Percentiles rank a stretch among this genome's conserved stretches.
These are phyloP conservation scores for Istiophorus platypterus DNA, from an alignment of 2,113 vertebrate genomes.

Conservation along the genomic window DNA sequence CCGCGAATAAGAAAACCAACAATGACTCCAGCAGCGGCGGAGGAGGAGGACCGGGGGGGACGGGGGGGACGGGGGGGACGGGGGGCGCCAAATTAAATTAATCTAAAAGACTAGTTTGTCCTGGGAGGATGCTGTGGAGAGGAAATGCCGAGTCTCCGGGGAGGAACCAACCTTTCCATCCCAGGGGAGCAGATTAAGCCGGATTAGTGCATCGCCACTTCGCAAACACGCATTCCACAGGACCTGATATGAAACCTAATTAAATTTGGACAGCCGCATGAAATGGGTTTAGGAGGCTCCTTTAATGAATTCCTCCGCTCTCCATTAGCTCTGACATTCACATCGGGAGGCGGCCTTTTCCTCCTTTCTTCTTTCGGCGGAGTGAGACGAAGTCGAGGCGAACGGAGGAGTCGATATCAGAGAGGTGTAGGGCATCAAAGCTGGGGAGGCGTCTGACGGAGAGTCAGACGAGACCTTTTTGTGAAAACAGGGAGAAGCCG, in stretches of 20 bases:
- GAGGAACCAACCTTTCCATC: constrained; percentile 50
- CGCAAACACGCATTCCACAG: constrained; percentile 30
- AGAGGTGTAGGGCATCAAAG: not conserved
- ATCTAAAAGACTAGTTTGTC: constrained; percentile 27
- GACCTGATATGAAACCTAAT: constrained; percentile 52
- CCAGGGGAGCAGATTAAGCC: constrained; percentile 36
- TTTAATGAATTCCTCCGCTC: constrained; percentile 36
- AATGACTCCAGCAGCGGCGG: constrained; percentile 15
- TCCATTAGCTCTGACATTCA: constrained; percentile 46
- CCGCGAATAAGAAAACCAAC: constrained; percentile 6
- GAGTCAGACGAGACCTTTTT: constrained; percentile 9
- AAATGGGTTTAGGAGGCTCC: constrained; percentile 45
- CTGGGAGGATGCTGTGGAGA: constrained; percentile 4
- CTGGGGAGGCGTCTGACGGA: not conserved
- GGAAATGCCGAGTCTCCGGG: constrained; percentile 24
- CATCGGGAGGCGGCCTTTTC: not conserved
- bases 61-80: not conserved
- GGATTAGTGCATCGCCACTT: constrained; percentile 45
- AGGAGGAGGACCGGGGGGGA: not conserved
- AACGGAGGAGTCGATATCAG: not conserved
- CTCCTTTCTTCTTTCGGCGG: no score
- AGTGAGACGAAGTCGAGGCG: not conserved
- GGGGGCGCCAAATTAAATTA: constrained; percentile 35
- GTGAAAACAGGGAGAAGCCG: constrained; percentile 21
- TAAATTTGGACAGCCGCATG: constrained; percentile 56